Base-by-base conservation (phyloP, 2,888 invertebrate species). In the Myopa testacea region DNA sequence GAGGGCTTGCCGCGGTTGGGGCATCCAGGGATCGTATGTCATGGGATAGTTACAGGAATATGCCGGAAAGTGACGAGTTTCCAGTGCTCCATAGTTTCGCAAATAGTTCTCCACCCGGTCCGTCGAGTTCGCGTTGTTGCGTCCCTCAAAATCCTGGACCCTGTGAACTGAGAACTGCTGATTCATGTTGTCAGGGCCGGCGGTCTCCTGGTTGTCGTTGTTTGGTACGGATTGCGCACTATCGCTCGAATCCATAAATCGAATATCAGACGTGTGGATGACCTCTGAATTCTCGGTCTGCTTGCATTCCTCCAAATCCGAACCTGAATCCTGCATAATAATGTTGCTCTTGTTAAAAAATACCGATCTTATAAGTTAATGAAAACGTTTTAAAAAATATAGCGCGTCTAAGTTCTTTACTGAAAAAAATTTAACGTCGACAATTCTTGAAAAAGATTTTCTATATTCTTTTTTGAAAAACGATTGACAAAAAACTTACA, bases 181-280 rank as follows among this genome's bases (percentile, higher is more conserved):
- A 37, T 26, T 75, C 3, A 38, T n/a, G 5, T 6, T 3, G 45
- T 37, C 12, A 12, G 40, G 58, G n/a, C 19, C 26, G 60, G 10
- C 26, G 50, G 7, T 14, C n/a, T 40, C 62, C 4, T 68, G 70
- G 3, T 26, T 58, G 58, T 16, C 26, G 26, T 26, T 45, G 62
- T 8, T 74, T 62, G 40, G 63, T 78, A 14, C 69, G 34, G 14
- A 52, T 45, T 76, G 60, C 71, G 78, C 71, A 50, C 81, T 81
- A 6, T 81, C 81, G 1, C 67, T 78, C 10, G 81, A 81, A 8
- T 80, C 80, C 78, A 81, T 78, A 62, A 81, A 82, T 52, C 80
- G 80, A 71, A 82, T 80, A 45, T 81, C 81, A 10, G 78, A 81
- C 10, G 80, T 78, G 16, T 76, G 74, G 37, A 80, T 80, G 12